Evolutionary conservation across 2,113 vertebrate genomes (phyloP), one percentile per base, ranked within the genome.

Genomic region (Oreochromis tanganicae): DNA sequence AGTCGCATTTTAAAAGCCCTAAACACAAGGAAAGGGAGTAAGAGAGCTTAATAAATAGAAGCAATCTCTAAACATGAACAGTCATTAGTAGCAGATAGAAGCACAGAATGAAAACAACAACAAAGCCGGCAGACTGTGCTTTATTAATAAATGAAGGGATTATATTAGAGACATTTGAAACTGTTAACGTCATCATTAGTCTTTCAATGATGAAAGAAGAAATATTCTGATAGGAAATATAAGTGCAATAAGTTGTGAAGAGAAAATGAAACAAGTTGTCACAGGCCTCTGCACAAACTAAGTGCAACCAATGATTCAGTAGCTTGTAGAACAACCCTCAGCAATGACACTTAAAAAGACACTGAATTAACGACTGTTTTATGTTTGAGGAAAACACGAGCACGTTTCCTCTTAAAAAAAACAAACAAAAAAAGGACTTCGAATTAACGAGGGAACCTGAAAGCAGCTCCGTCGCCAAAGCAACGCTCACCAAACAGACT

Each of bases 381-480:
- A 21, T 24, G 17, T 75, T 75, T 75, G 24, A 80, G 32, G 2
- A 21, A 32, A 52, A 78, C 27, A 78, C 19, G 12, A 36, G 29
- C 50, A 38, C 3, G 7, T 46, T 17, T 46, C 38, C 5, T 48
- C 55, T 46, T 32, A 6, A 82, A 13, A 32, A 6, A 63, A 34
- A 63, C 29, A 63, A 63, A 63, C 32, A 29, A 55, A 13, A 61
- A 3, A 14, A n/a, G 6, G 52, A 19, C 2, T 7, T 3, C 13
- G 5, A 41, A 6, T 9, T 82, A 71, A 34, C 52, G 48, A 61
- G 16, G 17, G 4, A 12, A 21, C 38, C 1, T 84, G 84, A 93
- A 91, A 7, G 91, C 68, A 89, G 6, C 32, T 71, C n/a, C 32
- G 91, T 93, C 34, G 41, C 88, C 87, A 83, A 89, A 73, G 85